Percentiles rank a stretch among this genome's conserved stretches.
Evolutionary conservation across 2,113 vertebrate genomes (phyloP).

Genomic region (Procavia capensis): DNA sequence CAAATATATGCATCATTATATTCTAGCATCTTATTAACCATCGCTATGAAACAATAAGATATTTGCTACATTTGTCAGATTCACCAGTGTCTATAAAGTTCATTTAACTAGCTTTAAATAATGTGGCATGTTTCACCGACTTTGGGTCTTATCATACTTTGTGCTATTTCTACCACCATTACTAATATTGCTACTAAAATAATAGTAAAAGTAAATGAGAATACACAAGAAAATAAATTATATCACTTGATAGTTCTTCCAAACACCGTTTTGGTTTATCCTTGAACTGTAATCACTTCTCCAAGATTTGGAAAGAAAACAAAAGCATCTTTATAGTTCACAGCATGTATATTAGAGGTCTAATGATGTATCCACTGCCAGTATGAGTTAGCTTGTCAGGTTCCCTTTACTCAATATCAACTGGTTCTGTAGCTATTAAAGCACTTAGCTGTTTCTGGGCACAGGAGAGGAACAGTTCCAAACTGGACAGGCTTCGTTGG

Average conservation of each 20-base stretch:
- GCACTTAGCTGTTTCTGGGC: slow-evolving; percentile 89
- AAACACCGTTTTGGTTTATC: slow-evolving; percentile 61
- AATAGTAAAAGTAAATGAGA: slow-evolving; percentile 4
- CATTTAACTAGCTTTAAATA: slow-evolving; percentile 31
- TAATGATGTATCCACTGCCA: slow-evolving; percentile 45
- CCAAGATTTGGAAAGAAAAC: slow-evolving; percentile 55
- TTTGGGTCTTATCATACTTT: slow-evolving; percentile 54
- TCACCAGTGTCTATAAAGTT: slow-evolving; percentile 26
- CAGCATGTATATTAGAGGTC: slow-evolving; percentile 56
- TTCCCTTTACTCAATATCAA: slow-evolving; percentile 73
- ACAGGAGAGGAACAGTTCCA: slow-evolving; percentile 92
- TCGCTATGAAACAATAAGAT: slow-evolving; percentile 2
- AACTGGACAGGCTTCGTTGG: slow-evolving; percentile 88
- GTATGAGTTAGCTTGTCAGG: background rate
- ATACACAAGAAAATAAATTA: slow-evolving; percentile 71
- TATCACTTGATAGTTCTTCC: background rate
- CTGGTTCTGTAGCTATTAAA: slow-evolving; percentile 85
- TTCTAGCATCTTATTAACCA: slow-evolving; percentile 22
- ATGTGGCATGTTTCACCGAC: background rate
- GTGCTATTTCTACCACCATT: background rate
- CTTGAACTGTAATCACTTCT: slow-evolving; percentile 46
- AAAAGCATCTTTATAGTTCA: slow-evolving; percentile 43
- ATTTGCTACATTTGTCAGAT: slow-evolving; percentile 53
- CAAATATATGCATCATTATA: slow-evolving; percentile 9
- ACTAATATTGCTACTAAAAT: background rate